Percentiles rank a stretch among this genome's conserved stretches.
Evolutionary conservation across 2,888 invertebrate species (phyloP).

Genomic region (Hydroisotoma schaefferi): DNA sequence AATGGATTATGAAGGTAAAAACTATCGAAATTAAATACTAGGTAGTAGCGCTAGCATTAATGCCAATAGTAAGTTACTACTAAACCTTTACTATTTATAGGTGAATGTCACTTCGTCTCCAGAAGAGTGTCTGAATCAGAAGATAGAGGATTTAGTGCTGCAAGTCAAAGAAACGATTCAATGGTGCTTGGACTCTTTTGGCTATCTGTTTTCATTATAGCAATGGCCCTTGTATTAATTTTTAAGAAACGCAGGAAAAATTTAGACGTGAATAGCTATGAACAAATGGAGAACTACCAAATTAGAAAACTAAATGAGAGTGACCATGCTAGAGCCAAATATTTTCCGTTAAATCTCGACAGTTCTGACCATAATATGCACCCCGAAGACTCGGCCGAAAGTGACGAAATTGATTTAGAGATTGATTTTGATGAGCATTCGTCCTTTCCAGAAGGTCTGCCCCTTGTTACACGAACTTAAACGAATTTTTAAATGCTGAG

Average conservation of each 20-base stretch:
- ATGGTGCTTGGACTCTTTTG: constrained; percentile 43
- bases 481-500: too few relatives aligned
- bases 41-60: not conserved
- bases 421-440: not conserved
- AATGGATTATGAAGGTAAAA: constrained; percentile 32
- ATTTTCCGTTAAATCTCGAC: constrained; percentile 2
- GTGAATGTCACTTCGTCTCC: constrained; percentile 44
- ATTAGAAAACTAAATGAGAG: constrained; percentile 4
- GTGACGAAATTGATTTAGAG: constrained; percentile 25
- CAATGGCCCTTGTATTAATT: constrained; percentile 33
- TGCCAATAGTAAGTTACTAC: too few relatives aligned
- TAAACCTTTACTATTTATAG: constrained; percentile 2
- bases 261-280: not conserved
- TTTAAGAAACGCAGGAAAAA: constrained; percentile 25
- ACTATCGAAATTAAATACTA: not conserved
- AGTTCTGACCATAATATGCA: not conserved
- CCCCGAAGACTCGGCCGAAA: constrained; percentile 19
- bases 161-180: constrained; percentile 34
- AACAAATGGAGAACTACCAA: not conserved
- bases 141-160: constrained; percentile 30
- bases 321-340: constrained; percentile 8
- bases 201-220: constrained; percentile 40
- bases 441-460: constrained; percentile 35
- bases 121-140: constrained; percentile 44
- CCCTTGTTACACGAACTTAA: constrained; percentile 47